These are phyloP conservation scores for Poecile atricapillus DNA, from an alignment of 2,113 vertebrate genomes.

Conservation along the genomic window DNA sequence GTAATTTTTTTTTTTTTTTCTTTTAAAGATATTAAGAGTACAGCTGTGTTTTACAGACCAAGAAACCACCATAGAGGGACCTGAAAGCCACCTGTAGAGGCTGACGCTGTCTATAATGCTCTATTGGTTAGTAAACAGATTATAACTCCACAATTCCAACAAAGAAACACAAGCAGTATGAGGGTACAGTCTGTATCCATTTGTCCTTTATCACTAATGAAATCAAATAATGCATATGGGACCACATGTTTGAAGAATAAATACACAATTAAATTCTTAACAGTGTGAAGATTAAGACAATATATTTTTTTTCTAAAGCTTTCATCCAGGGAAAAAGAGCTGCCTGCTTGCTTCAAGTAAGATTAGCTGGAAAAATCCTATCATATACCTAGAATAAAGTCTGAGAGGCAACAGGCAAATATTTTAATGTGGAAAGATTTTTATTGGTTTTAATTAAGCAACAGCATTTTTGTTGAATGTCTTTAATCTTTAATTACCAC, in stretches of 20 bases:
- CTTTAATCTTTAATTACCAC: slow-evolving; percentile 34
- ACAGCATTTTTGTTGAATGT: not conserved
- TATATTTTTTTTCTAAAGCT: slow-evolving; percentile 19
- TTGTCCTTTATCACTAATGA: slow-evolving; percentile 52
- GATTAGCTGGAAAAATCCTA: slow-evolving; percentile 28
- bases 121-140: slow-evolving; percentile 30
- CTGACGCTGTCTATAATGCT: not conserved
- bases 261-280: slow-evolving; percentile 53
- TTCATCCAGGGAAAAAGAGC: slow-evolving; percentile 40
- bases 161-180: not conserved
- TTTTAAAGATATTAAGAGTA: not conserved
- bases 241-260: slow-evolving; percentile 43
- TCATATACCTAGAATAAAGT: not conserved
- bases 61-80: not conserved
- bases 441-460: slow-evolving; percentile 32
- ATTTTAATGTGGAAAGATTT: slow-evolving; percentile 23
- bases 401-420: not conserved
- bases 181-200: slow-evolving; percentile 31
- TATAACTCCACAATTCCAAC: not conserved
- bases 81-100: not conserved
- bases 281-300: slow-evolving; percentile 30
- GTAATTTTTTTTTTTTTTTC: not conserved
- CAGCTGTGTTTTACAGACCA: not conserved
- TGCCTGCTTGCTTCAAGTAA: slow-evolving; percentile 23
- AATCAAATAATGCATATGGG: slow-evolving; percentile 56